Percentiles rank a stretch among this genome's conserved stretches.
Evolutionary conservation across 2,888 invertebrate species (phyloP).

Genomic region (Drosophila mettleri): DNA sequence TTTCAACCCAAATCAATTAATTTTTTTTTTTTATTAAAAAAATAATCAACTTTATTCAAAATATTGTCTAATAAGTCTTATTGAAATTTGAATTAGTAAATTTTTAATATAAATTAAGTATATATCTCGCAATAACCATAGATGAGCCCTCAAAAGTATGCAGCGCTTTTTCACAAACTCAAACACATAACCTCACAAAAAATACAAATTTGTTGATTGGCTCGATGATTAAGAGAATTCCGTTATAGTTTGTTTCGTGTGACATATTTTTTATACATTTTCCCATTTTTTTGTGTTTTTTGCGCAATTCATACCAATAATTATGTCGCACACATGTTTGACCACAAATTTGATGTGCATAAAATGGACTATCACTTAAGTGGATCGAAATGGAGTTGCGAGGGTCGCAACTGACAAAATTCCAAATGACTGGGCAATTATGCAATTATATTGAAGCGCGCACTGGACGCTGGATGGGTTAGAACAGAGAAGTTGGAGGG

Average conservation of each 20-base stretch:
- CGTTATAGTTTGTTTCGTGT: conserved; percentile 56
- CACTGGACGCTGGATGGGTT: conserved; percentile 15
- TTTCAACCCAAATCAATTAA: too few species aligned
- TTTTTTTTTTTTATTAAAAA: too few species aligned
- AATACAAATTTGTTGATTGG: conserved; percentile 21
- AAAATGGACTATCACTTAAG: conserved; percentile 78
- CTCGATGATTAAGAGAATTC: conserved; percentile 61
- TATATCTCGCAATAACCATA: too few species aligned
- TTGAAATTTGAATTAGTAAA: neutral
- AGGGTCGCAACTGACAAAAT: conserved; percentile 70
- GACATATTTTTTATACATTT: conserved; percentile 35
- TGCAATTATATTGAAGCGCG: conserved; percentile 75
- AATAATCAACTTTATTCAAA: neutral
- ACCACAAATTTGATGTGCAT: conserved; percentile 72
- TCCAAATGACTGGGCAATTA: conserved; percentile 78
- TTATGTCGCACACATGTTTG: conserved; percentile 74
- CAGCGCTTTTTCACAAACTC: conserved; percentile 7
- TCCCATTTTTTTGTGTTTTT: neutral
- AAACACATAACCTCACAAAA: conserved; percentile 37
- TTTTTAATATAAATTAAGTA: neutral
- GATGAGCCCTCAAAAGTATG: conserved; percentile 45
- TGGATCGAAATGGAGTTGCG: conserved; percentile 50
- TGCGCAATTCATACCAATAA: conserved; percentile 71
- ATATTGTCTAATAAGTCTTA: neutral
- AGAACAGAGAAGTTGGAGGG: neutral